A percentile compares a stretch with the other conserved stretches of the same genome.
These are phyloP conservation scores for Cataglyphis cursor DNA, from an alignment of 2,888 invertebrate species.

Conservation along the genomic window DNA sequence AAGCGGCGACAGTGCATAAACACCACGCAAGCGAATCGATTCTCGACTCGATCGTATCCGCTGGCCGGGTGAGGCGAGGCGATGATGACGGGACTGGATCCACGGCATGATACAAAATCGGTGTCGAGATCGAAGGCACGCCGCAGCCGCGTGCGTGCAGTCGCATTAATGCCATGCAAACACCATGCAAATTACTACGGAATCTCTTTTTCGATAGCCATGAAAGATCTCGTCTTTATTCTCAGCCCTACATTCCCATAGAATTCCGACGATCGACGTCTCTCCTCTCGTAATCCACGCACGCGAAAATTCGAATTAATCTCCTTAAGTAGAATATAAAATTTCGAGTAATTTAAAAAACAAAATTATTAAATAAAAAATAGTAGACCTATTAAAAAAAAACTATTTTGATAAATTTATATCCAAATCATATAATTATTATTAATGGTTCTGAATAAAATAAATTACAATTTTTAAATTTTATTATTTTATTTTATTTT, in stretches of 20 bases:
- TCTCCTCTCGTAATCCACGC: conserved; percentile 13
- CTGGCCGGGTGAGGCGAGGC: conserved; percentile 5
- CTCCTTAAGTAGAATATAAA: background rate
- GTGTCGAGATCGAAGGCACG: conserved; percentile 34
- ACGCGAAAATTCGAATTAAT: conserved; percentile 18
- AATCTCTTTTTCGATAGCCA: conserved; percentile 37
- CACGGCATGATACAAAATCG: conserved; percentile 9
- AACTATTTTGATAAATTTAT: background rate
- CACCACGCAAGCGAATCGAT: conserved; percentile 37
- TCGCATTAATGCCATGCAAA: conserved; percentile 62
- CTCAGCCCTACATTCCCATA: background rate
- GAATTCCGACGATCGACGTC: conserved; percentile 35
- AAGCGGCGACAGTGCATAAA: conserved; percentile 35
- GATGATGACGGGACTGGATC: background rate
- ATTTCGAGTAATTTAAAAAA: conserved; percentile 6
- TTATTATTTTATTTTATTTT: too few relatives aligned
- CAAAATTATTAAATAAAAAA: background rate
- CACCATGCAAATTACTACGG: conserved; percentile 51
- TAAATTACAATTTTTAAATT: background rate
- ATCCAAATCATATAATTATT: background rate
- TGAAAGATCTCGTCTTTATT: conserved; percentile 35
- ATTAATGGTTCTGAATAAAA: background rate
- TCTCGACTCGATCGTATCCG: conserved; percentile 16
- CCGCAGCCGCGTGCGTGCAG: conserved; percentile 18
- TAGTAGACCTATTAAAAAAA: background rate